Evolutionary conservation across 2,797 vertebrate species (phyloP).

Genomic region (Anguilla pacifica): DNA sequence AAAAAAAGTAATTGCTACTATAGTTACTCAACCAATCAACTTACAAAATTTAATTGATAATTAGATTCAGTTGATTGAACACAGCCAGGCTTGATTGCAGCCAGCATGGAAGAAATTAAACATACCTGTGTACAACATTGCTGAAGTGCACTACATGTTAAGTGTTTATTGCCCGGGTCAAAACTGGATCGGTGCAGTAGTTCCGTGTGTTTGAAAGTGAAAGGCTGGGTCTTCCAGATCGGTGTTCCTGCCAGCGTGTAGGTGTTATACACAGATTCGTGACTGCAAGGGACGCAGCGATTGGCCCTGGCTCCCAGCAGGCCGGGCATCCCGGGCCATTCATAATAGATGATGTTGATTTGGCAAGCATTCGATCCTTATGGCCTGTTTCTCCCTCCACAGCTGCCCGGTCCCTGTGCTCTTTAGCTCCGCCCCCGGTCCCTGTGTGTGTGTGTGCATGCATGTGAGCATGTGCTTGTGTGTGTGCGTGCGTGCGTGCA

Average conservation of each 20-base stretch:
- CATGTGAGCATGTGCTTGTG: background rate
- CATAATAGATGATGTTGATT: constrained; percentile 30
- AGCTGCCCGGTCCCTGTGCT: background rate
- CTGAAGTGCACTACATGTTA: background rate
- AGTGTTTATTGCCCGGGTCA: background rate
- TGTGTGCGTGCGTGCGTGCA: background rate
- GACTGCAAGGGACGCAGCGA: constrained; percentile 5
- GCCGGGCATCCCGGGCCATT: constrained; percentile 8
- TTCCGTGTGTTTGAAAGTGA: background rate
- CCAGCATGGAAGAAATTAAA: no score
- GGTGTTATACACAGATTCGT: constrained; percentile 4
- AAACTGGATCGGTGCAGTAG: background rate
- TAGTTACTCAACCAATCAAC: no score
- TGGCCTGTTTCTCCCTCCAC: constrained; percentile 9
- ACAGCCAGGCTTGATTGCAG: no score
- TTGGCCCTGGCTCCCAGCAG: constrained; percentile 1
- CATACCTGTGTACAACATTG: background rate
- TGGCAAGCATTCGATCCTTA: constrained; percentile 27
- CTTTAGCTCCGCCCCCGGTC: background rate
- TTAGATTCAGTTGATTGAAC: no score
- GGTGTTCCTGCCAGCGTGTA: background rate
- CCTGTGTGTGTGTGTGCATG: background rate
- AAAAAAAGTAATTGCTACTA: no score
- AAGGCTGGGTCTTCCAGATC: background rate
- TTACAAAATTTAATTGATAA: no score